These are phyloP conservation scores for Panagrolaimus sp. DNA, from an alignment of 1,140 invertebrate genomes.

Conservation along the genomic window DNA sequence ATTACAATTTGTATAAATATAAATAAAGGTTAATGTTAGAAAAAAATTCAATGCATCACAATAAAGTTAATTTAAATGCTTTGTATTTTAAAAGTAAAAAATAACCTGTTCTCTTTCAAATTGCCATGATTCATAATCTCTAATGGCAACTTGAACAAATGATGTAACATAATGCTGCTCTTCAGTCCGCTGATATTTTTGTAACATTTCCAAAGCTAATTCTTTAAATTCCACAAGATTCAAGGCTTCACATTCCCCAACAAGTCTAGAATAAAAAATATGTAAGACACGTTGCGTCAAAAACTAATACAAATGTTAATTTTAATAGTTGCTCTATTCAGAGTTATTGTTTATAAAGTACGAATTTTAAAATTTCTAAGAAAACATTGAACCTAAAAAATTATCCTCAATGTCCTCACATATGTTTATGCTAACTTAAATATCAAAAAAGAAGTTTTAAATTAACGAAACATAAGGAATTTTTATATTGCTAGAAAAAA, in stretches of 20 bases:
- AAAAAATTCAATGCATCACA: too few species aligned
- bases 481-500: too few species aligned
- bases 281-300: too few species aligned
- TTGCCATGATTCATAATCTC: slow-evolving; percentile 56
- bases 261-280: slow-evolving; percentile 36
- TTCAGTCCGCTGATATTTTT: slow-evolving; percentile 54
- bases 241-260: slow-evolving; percentile 55
- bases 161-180: slow-evolving; percentile 56
- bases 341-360: too few species aligned
- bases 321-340: too few species aligned
- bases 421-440: too few species aligned
- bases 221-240: slow-evolving; percentile 55
- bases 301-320: not conserved
- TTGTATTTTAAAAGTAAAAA: not conserved
- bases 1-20: not conserved
- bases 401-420: too few species aligned
- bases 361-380: too few species aligned
- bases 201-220: slow-evolving; percentile 48
- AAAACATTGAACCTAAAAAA: too few species aligned
- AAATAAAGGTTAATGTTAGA: slow-evolving; percentile 1
- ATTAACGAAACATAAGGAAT: too few species aligned
- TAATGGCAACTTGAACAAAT: slow-evolving; percentile 49
- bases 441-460: too few species aligned
- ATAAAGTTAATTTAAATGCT: too few species aligned
- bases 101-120: slow-evolving; percentile 53